Evolutionary conservation across 2,888 invertebrate species (phyloP).

Genomic region (Spisula subtruncata): DNA sequence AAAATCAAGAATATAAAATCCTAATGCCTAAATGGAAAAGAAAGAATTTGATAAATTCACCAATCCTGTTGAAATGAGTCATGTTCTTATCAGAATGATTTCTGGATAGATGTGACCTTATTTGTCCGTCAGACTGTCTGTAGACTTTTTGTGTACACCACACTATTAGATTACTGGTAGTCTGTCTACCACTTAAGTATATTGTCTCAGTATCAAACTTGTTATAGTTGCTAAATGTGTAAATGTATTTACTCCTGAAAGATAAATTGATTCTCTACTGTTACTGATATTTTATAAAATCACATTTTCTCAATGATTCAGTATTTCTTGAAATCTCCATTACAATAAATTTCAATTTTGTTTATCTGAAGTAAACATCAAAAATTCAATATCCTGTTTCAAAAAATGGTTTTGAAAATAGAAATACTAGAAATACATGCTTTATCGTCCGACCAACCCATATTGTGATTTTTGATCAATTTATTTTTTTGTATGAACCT

Average conservation of each 20-base stretch:
- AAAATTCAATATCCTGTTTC: constrained; percentile 5
- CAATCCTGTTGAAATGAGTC: too few relatives aligned
- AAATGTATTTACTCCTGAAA: too few relatives aligned
- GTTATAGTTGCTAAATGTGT: too few relatives aligned
- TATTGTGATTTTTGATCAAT: not conserved
- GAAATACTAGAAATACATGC: not conserved
- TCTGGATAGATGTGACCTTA: too few relatives aligned
- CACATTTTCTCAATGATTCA: not conserved
- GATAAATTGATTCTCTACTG: not conserved
- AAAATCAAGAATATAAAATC: too few relatives aligned
- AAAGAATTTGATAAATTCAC: too few relatives aligned
- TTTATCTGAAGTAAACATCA: not conserved
- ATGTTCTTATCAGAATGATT: not conserved
- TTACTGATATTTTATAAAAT: not conserved
- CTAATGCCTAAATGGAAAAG: too few relatives aligned
- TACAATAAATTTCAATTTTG: not conserved
- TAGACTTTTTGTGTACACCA: too few relatives aligned
- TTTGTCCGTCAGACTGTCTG: too few relatives aligned
- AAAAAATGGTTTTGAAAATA: not conserved
- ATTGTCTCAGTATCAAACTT: too few relatives aligned
- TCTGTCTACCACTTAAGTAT: too few relatives aligned
- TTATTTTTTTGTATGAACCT: not conserved
- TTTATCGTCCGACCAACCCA: not conserved
- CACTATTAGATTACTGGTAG: too few relatives aligned
- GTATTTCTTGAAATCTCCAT: not conserved